Base-by-base conservation (phyloP, 2,113 vertebrate genomes). In the Zapornia atra region DNA sequence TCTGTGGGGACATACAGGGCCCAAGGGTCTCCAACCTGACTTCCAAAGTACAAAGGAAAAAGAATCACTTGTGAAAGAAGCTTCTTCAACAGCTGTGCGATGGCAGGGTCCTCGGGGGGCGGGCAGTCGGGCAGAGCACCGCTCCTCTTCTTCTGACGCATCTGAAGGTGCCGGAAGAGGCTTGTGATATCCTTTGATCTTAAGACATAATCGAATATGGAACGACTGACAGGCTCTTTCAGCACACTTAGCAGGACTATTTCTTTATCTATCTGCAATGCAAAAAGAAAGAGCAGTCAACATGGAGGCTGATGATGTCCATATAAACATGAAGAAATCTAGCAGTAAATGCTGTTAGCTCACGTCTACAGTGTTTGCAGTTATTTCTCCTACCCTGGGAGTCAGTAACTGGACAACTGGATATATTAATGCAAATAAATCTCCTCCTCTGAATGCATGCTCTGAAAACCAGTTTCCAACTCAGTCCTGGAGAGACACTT, bases 181-280 rank as follows among this genome's bases (percentile, higher is more conserved):
- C 98, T 99, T 31, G 96, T 94, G 63, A 99, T 99, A 90, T 99
- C 99, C 97, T 99, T 99, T 48, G 99, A 99, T 94, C 99, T 98
- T 91, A 99, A 97, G 6, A 99, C 98, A 92, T 99, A 99, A 97
- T 99, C 99, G 89, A 99, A 99, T 98, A 99, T 99, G 93, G 99
- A 99, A 69, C 99, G 99, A 77, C 98, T 99, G 61, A 99, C 98
- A 9, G 99, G 99, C 77, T 99, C 99, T 96, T 99, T 99, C 69
- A 99, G 98, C 66, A 99, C 99, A 87, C 99, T 99, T 68, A 99
- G 98, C 24, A 99, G 98, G 15, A 99, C 99, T 91, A 99, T 99
- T 98, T 99, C 99, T 95, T 99, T 99, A 95, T 99, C 99, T 72
- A 99, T 99, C 99, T 99, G 97, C 44, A 96, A 93, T 86, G 71